Evolutionary conservation across 1,140 invertebrate genomes (phyloP), one percentile per base, ranked within the genome.

Genomic region (Melitaea cinxia): DNA sequence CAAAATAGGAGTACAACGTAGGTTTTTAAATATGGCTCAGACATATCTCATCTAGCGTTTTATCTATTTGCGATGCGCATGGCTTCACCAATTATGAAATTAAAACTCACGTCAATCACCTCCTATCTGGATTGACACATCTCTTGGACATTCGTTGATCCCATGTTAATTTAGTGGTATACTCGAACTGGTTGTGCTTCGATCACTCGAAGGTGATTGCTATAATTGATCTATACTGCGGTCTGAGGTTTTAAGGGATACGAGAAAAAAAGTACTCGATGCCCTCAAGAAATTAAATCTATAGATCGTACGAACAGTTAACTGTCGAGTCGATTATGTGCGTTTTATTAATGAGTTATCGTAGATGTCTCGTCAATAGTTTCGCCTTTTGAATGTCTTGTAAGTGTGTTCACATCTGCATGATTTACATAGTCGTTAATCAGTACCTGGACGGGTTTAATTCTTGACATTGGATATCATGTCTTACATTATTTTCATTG

Each of bases 81-180:
- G 54, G 71, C 59, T 75, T 65, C 75, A 77, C 69, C 69, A 75
- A 70, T 78, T 76, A 80, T 73, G 66, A 77, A 76, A 82, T 82
- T 75, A 80, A 73, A 64, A 70, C 53, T 68, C 63, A 62, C 59
- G 77, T 80, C 80, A 73, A 78, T 82, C 79, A 80, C 21, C 6
- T 49, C 55, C 68, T 82, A 80, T 82, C 75, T 68, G 35, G 67
- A 69, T 70, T 71, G 77, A 80, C 68, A 68, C 70, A 73, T 79
- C 77, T 73, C 37, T 58, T 56, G 42, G 68, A 73, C 71, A 73
- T 71, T 64, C 65, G 60, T 59, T 61, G 59, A 68, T 68, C 63
- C 61, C 56, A 72, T 75, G 65, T 72, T 72, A 72, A 75, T 74
- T 65, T 60, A 75, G 72, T 69, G 70, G 65, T 68, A 66, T 71